Evolutionary conservation across 2,797 vertebrate species (phyloP).

Genomic region (Chrosomus eos): DNA sequence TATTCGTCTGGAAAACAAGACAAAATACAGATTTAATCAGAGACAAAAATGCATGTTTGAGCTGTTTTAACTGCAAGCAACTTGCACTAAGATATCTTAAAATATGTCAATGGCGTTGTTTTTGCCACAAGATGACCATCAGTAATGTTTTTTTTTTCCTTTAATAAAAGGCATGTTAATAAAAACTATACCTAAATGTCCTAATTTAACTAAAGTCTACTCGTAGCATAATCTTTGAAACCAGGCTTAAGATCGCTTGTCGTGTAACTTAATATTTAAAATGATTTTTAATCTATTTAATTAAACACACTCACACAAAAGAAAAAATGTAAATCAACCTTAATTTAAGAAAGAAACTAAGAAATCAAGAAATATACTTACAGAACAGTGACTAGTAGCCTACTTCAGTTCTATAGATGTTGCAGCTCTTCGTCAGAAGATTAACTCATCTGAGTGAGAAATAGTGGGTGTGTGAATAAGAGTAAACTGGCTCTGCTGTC

Average conservation of each 20-base stretch:
- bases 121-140: neutral
- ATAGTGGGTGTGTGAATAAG: conserved; percentile 24
- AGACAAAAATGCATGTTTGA: neutral
- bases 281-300: neutral
- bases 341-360: conserved; percentile 12
- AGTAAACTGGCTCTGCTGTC: conserved; percentile 43
- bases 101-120: neutral
- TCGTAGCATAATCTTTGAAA: neutral
- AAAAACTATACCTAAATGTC: neutral
- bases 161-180: neutral
- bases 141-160: neutral
- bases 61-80: neutral
- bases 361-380: conserved; percentile 48
- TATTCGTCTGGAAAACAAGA: neutral
- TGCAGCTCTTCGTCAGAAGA: conserved; percentile 34
- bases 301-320: neutral
- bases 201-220: neutral
- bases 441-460: conserved; percentile 10
- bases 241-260: neutral
- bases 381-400: neutral
- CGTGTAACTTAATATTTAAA: neutral
- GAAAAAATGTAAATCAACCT: neutral
- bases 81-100: neutral
- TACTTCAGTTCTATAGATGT: conserved; percentile 1
- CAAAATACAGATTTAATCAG: neutral